These are phyloP conservation scores for Ctenodactylus gundi DNA, from an alignment of 2,113 vertebrate genomes.

Conservation along the genomic window DNA sequence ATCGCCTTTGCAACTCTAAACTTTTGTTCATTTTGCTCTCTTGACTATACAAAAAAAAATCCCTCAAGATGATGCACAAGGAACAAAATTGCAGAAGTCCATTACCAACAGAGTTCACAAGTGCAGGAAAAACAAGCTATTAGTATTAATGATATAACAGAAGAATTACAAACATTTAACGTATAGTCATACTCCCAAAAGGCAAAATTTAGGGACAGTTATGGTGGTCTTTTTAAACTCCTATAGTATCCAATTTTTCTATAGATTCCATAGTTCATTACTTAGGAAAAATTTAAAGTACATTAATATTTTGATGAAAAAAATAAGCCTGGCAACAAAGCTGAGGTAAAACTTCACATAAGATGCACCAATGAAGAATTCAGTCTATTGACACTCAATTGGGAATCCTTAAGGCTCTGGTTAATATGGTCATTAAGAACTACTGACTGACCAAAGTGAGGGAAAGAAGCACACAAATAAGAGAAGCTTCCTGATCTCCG, in stretches of 20 bases:
- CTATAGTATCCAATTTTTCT: neutral
- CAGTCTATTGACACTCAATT: neutral
- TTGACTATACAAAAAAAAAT: neutral
- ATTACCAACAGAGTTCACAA: neutral
- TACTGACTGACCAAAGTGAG: neutral
- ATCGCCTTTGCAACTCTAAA: neutral
- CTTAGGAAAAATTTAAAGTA: neutral
- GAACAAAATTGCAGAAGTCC: neutral
- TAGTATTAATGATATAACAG: too few species aligned
- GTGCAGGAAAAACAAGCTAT: neutral
- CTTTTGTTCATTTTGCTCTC: neutral
- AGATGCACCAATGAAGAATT: neutral
- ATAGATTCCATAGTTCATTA: neutral
- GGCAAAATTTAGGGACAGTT: neutral
- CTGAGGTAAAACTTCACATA: neutral
- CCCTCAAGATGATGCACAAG: neutral
- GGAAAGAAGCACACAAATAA: neutral
- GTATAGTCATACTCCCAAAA: neutral
- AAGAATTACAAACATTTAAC: neutral
- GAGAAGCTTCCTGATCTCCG: neutral
- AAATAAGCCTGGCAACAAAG: neutral
- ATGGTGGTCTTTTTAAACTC: neutral
- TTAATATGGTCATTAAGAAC: neutral
- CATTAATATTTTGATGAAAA: neutral
- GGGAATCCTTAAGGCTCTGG: neutral